Conservation (phyloP, 1,140 invertebrate species). For the Psix sp. region DNA sequence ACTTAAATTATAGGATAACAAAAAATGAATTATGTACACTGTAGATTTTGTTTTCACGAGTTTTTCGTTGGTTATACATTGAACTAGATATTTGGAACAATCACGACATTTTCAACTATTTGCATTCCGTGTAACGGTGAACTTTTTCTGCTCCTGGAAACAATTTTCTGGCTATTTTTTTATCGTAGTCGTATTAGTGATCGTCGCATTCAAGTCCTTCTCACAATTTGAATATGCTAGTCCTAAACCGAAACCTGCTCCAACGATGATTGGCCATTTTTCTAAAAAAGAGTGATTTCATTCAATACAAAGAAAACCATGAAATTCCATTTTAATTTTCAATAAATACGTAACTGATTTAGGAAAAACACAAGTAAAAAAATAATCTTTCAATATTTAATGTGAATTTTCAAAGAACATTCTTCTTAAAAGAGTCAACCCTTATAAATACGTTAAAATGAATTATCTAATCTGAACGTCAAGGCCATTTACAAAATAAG, state of each 20-base stretch:
- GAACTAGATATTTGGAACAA: constrained; percentile 25
- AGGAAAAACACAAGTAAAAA: too few species aligned
- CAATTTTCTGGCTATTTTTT: neutral
- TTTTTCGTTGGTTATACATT: constrained; percentile 24
- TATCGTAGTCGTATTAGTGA: constrained; percentile 41
- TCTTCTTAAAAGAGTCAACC: too few species aligned
- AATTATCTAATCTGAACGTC: too few species aligned
- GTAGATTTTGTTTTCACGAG: constrained; percentile 63
- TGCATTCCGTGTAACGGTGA: constrained; percentile 11
- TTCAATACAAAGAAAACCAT: constrained; percentile 10
- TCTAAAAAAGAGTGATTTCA: constrained; percentile 76
- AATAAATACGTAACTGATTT: too few species aligned
- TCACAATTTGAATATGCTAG: constrained; percentile 88
- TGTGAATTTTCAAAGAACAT: too few species aligned
- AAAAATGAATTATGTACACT: constrained; percentile 59
- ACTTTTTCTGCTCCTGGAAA: constrained; percentile 17
- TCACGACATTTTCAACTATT: neutral
- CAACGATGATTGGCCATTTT: constrained; percentile 85
- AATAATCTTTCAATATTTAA: too few species aligned
- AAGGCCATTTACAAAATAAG: too few species aligned
- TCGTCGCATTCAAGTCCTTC: constrained; percentile 78
- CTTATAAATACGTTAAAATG: too few species aligned
- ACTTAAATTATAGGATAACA: constrained; percentile 43
- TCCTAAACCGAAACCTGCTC: constrained; percentile 85
- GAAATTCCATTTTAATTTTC: constrained; percentile 2